These are phyloP conservation scores for Rhorus exstirpatorius DNA, from an alignment of 2,888 invertebrate genomes.

Conservation along the genomic window DNA sequence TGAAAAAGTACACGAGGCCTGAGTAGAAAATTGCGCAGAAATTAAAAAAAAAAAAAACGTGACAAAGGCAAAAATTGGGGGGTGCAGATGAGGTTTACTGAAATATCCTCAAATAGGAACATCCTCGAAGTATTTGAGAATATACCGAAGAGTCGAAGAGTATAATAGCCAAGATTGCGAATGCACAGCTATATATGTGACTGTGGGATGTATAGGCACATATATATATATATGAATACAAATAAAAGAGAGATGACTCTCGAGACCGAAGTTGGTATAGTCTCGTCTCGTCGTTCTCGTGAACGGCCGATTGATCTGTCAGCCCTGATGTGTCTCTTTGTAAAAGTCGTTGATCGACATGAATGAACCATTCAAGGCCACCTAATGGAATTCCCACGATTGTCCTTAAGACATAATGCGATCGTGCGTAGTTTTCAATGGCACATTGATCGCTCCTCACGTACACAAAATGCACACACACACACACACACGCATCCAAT, in stretches of 20 bases:
- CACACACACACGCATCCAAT: background rate
- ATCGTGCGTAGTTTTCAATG: constrained; percentile 73
- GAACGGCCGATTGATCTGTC: constrained; percentile 84
- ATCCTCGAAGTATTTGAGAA: too few relatives aligned
- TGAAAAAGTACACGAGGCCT: too few relatives aligned
- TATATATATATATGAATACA: background rate
- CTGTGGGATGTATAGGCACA: background rate
- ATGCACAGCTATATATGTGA: background rate
- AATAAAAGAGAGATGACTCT: constrained; percentile 61
- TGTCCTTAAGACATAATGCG: constrained; percentile 85
- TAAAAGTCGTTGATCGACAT: constrained; percentile 85
- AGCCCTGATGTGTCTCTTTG: constrained; percentile 79
- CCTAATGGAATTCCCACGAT: constrained; percentile 85
- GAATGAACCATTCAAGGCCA: constrained; percentile 86
- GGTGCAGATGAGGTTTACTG: too few relatives aligned
- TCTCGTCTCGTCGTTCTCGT: constrained; percentile 62
- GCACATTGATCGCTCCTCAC: constrained; percentile 43
- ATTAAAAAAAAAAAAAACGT: too few relatives aligned
- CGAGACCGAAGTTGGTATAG: constrained; percentile 54
- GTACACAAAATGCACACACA: background rate
- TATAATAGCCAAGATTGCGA: too few relatives aligned
- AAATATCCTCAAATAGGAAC: too few relatives aligned
- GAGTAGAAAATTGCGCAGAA: background rate
- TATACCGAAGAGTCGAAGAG: too few relatives aligned
- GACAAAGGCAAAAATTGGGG: too few relatives aligned